Evolutionary conservation across 2,888 invertebrate species (phyloP).

Genomic region (Carterocephalus palaemon): DNA sequence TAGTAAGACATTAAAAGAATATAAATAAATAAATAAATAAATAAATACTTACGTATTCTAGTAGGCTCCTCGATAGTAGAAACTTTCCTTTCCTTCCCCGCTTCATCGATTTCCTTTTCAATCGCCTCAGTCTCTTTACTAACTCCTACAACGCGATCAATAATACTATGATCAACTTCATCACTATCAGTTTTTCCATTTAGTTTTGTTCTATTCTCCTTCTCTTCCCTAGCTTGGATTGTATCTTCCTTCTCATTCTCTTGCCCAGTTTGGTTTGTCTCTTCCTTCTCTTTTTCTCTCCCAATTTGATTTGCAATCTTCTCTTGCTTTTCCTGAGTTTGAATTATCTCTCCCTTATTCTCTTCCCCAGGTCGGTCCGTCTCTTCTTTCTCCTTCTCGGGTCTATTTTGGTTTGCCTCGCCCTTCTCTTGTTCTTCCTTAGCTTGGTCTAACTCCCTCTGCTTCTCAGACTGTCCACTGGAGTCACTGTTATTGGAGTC

Average conservation of each 20-base stretch:
- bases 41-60: conserved; percentile 8
- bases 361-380: too few species aligned
- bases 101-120: not conserved
- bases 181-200: too few species aligned
- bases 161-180: too few species aligned
- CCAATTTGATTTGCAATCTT: not conserved
- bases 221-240: too few species aligned
- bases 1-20: too few species aligned
- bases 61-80: conserved; percentile 1
- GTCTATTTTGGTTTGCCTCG: too few species aligned
- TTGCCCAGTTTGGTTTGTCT: too few species aligned
- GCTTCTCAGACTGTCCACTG: conserved; percentile 37
- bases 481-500: conserved; percentile 60
- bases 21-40: too few species aligned
- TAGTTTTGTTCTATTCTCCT: too few species aligned
- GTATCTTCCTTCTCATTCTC: too few species aligned
- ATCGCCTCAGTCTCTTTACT: not conserved
- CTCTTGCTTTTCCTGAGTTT: not conserved
- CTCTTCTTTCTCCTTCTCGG: not conserved
- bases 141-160: too few species aligned
- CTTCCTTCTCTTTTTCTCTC: too few species aligned
- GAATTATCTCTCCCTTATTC: not conserved
- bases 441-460: conserved; percentile 1
- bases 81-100: conserved; percentile 3
- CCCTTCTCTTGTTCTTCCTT: not conserved